These are phyloP conservation scores for Lasioglossum lativentre DNA, from an alignment of 2,888 invertebrate species.

Conservation along the genomic window DNA sequence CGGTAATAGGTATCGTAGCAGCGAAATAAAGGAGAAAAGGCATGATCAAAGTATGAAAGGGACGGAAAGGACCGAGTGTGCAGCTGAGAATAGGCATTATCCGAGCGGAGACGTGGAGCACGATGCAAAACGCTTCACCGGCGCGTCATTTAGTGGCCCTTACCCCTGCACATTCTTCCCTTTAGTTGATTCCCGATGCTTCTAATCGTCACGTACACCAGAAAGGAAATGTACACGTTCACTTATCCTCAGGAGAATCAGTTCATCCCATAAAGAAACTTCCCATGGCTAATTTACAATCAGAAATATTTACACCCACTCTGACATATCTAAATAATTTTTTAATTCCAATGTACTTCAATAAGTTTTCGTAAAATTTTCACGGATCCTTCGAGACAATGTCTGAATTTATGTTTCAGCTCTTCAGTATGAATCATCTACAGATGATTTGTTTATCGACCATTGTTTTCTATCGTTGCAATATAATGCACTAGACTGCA, in stretches of 20 bases:
- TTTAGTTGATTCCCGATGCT: constrained; percentile 33
- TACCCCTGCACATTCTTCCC: constrained; percentile 33
- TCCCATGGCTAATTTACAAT: background rate
- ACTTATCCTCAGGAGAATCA: background rate
- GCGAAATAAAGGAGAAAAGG: constrained; percentile 39
- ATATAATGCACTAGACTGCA: too few relatives aligned
- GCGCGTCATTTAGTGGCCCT: constrained; percentile 39
- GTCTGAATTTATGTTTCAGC: too few relatives aligned
- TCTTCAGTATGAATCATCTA: too few relatives aligned
- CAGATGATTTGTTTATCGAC: too few relatives aligned
- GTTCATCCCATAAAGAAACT: background rate
- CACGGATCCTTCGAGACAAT: too few relatives aligned
- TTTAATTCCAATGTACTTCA: background rate
- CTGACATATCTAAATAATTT: background rate
- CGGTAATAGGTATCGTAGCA: constrained; percentile 37
- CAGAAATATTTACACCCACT: background rate
- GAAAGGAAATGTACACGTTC: constrained; percentile 44
- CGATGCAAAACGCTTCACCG: constrained; percentile 51
- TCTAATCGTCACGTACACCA: constrained; percentile 53
- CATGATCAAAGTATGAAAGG: constrained; percentile 23
- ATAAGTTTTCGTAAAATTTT: too few relatives aligned
- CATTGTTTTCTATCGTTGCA: too few relatives aligned
- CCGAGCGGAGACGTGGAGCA: constrained; percentile 44
- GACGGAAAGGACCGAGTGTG: constrained; percentile 33
- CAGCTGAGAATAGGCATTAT: constrained; percentile 49